These are phyloP conservation scores for Capreolus pygargus DNA, from an alignment of 2,113 vertebrate genomes.

Conservation along the genomic window DNA sequence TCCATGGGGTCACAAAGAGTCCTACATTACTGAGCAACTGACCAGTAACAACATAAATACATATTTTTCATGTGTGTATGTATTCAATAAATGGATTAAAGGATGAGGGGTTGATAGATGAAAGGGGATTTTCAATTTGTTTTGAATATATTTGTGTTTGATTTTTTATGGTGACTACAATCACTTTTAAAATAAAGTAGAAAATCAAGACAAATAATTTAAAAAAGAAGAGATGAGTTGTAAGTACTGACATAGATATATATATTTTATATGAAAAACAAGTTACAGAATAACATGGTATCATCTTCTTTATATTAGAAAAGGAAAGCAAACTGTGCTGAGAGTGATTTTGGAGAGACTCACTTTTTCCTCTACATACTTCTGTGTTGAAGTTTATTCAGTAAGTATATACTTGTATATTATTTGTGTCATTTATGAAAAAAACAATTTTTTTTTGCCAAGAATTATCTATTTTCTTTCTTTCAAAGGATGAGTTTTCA, in stretches of 20 bases:
- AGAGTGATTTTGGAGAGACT: neutral
- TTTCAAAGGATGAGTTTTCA: neutral
- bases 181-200: neutral
- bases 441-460: neutral
- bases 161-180: neutral
- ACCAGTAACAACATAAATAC: neutral
- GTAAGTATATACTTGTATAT: neutral
- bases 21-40: neutral
- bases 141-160: neutral
- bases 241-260: neutral
- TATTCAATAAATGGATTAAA: neutral
- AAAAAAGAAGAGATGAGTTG: neutral
- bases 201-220: neutral
- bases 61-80: neutral
- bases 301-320: neutral
- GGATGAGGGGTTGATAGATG: neutral
- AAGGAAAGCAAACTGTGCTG: neutral
- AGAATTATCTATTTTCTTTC: neutral
- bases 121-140: neutral
- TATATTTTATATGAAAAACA: conserved; percentile 1
- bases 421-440: neutral
- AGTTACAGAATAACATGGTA: neutral
- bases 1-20: neutral
- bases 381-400: neutral
- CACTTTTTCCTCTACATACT: neutral